Evolutionary conservation across 1,140 invertebrate genomes (phyloP), one percentile per base, ranked within the genome.

Genomic region (Drosophila eugracilis): DNA sequence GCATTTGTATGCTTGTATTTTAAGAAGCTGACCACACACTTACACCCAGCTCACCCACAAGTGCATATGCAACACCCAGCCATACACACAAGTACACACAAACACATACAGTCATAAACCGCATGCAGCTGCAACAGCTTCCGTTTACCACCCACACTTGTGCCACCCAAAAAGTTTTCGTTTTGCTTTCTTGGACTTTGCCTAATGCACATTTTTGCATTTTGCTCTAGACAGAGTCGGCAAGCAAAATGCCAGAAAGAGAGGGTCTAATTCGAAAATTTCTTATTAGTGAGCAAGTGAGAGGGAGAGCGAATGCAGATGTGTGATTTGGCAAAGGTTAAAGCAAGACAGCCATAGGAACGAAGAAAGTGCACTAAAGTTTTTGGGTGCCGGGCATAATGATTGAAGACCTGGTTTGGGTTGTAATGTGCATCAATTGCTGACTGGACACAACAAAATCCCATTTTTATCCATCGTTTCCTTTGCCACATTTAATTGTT

Each of bases 131-230:
- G 78, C 79, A 78, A 54, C 53, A 74, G 76, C 66, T 62, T 75
- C 78, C 69, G 57, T 65, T 54, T 26, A 12, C 28, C 37, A 9
- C 24, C 42, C 34, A 15, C 59, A n/a, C 6, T 34, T 28, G 24
- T n/a, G 41, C 26, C 24, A 17, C 37, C 55, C 71, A 24, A 62
- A 73, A 62, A 72, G 63, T 79, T 72, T 84, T 44, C 65, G 76
- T 57, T 50, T 63, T 83, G 76, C 74, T 86, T 80, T 85, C 80
- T 85, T 85, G 81, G 77, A 79, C 81, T 86, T 86, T 85, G 84
- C 80, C 80, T 86, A 86, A 85, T 85, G 80, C 80, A 85, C 80
- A 85, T 85, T 85, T 85, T 85, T 85, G 80, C 80, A 84, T 85
- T 86, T 74, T 85, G 39, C 53, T 50, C 53, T 60, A 86, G 80